Evolutionary conservation across 2,888 invertebrate species (phyloP).

Genomic region (Drosophila merina): DNA sequence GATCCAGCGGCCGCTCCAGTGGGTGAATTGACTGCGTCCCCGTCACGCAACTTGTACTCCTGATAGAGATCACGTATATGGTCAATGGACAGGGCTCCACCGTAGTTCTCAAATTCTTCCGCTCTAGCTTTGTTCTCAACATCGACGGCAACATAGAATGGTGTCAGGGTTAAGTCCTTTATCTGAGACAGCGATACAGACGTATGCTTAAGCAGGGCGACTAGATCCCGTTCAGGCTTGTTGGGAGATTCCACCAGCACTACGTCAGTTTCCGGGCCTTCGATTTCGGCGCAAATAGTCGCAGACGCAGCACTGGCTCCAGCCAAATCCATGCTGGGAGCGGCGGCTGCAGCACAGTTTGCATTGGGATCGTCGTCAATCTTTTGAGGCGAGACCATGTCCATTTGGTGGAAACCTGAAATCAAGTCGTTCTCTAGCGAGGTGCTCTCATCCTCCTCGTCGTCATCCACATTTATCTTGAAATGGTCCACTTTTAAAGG

Average conservation of each 20-base stretch:
- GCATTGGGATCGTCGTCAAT: conserved; percentile 85
- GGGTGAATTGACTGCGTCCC: conserved; percentile 77
- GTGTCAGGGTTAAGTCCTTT: conserved; percentile 84
- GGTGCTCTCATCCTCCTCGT: conserved; percentile 87
- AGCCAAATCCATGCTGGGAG: conserved; percentile 56
- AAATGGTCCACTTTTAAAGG: conserved; percentile 17
- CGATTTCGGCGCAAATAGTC: conserved; percentile 90
- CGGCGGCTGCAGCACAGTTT: conserved; percentile 81
- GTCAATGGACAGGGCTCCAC: conserved; percentile 83
- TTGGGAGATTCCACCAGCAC: conserved; percentile 91
- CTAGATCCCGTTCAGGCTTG: conserved; percentile 88
- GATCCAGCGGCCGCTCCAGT: conserved; percentile 57
- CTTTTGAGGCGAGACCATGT: conserved; percentile 83
- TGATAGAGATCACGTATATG: conserved; percentile 87
- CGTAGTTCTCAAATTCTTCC: conserved; percentile 81
- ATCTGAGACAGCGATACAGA: conserved; percentile 78
- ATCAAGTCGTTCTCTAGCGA: conserved; percentile 86
- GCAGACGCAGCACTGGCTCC: conserved; percentile 82
- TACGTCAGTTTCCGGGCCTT: conserved; percentile 91
- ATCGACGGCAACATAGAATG: conserved; percentile 87
- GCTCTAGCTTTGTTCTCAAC: conserved; percentile 84
- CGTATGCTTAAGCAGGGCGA: conserved; percentile 88
- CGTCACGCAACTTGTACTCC: conserved; percentile 86
- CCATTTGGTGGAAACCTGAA: conserved; percentile 85
- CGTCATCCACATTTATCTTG: conserved; percentile 77